Conservation (phyloP, 2,113 vertebrate species). For the Ciconia stormi region DNA sequence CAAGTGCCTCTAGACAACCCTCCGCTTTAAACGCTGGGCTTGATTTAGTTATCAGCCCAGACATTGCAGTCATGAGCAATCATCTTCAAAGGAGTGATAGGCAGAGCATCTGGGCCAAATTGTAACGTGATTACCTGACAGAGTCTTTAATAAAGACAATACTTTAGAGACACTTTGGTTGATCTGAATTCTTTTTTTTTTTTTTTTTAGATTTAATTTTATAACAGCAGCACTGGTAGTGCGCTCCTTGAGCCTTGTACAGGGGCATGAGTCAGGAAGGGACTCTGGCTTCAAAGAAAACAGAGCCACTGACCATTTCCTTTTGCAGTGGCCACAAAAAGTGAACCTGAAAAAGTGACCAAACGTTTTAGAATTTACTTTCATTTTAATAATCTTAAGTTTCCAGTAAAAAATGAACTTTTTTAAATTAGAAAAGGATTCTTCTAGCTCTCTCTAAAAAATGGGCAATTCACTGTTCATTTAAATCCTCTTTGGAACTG, state of each 20-base stretch:
- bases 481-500: neutral
- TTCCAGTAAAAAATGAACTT: neutral
- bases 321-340: neutral
- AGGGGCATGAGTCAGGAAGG: neutral
- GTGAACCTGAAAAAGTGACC: neutral
- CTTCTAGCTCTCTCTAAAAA: neutral
- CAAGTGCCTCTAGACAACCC: neutral
- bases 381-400: neutral
- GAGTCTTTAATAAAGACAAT: conserved; percentile 35
- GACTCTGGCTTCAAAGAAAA: neutral
- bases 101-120: conserved; percentile 18
- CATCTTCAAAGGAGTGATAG: conserved; percentile 19
- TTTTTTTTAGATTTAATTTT: neutral
- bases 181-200: neutral
- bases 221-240: neutral
- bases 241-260: neutral
- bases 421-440: neutral
- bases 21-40: neutral
- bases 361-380: neutral
- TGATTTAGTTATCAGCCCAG: conserved; percentile 8
- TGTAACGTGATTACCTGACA: neutral
- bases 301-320: neutral
- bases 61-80: neutral
- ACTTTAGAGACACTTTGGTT: neutral
- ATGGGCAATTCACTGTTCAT: neutral